Percentiles rank a stretch among this genome's conserved stretches.
Conservation (phyloP, 2,888 invertebrate species). For the Girardia tigrina region DNA sequence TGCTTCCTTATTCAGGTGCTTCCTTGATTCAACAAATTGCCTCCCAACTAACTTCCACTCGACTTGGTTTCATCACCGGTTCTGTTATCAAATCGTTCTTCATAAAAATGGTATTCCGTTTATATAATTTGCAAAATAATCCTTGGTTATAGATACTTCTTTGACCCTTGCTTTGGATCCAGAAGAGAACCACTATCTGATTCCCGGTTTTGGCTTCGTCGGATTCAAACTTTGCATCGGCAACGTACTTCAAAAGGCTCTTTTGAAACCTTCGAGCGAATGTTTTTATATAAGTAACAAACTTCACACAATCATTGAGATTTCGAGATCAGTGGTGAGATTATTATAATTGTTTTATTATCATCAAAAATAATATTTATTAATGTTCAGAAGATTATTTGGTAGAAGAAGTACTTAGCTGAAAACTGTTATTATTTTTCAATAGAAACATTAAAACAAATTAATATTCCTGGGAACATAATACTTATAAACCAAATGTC, state of each 20-base stretch:
- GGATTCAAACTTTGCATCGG: neutral
- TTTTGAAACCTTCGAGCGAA: neutral
- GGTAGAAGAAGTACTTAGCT: no score
- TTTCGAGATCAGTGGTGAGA: neutral
- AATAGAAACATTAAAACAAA: no score
- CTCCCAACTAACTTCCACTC: neutral
- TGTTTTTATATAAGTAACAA: neutral
- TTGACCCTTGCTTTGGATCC: neutral
- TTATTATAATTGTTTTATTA: no score
- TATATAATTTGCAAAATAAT: neutral
- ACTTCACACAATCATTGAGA: neutral
- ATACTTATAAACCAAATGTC: no score
- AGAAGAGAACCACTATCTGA: neutral
- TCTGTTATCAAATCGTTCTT: neutral
- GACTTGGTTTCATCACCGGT: neutral
- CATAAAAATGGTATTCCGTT: neutral
- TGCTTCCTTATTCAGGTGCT: neutral
- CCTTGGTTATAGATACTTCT: neutral
- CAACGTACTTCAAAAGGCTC: neutral
- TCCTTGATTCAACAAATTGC: neutral
- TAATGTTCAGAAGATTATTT: no score
- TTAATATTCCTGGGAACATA: no score
- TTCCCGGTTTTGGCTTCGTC: neutral
- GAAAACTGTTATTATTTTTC: no score
- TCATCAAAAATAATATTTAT: no score